phyloP scores from a whole-genome alignment of 2,113 vertebrate genomes.

The Lophotis ruficrista region DNA sequence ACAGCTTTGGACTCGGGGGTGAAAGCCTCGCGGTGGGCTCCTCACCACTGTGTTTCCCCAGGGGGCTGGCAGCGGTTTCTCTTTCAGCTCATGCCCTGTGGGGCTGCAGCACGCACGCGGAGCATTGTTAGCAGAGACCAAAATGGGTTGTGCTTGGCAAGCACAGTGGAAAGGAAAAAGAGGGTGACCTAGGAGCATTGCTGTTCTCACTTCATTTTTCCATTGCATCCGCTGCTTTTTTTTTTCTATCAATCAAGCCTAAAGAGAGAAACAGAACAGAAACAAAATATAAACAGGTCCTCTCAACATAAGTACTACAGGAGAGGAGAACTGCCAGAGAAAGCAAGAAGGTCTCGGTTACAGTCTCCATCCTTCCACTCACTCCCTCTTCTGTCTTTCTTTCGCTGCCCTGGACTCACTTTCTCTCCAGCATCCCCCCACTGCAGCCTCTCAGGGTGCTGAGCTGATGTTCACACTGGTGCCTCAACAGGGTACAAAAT shows the following conservation, averaged over 20 bases:
- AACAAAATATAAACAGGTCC: slow-evolving; percentile 2
- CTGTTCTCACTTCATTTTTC: slow-evolving; percentile 68
- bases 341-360: background rate
- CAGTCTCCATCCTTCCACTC: background rate
- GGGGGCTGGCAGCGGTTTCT: background rate
- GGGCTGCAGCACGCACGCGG: background rate
- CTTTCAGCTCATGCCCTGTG: background rate
- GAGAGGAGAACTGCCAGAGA: background rate
- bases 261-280: background rate
- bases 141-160: slow-evolving; percentile 59
- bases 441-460: background rate
- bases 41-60: background rate
- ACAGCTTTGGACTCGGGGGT: background rate
- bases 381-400: background rate
- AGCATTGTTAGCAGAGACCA: background rate
- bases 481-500: background rate
- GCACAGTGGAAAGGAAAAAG: slow-evolving; percentile 57
- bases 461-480: background rate
- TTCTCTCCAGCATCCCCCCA: background rate
- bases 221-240: slow-evolving; percentile 40
- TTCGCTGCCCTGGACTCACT: accelerated
- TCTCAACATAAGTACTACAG: background rate
- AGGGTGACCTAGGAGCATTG: slow-evolving; percentile 49
- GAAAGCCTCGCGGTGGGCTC: background rate
- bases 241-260: background rate